Percentiles rank a stretch among this genome's conserved stretches.
Evolutionary conservation across 2,888 invertebrate genomes (phyloP).

Genomic region (Macrostomum cliftonense): DNA sequence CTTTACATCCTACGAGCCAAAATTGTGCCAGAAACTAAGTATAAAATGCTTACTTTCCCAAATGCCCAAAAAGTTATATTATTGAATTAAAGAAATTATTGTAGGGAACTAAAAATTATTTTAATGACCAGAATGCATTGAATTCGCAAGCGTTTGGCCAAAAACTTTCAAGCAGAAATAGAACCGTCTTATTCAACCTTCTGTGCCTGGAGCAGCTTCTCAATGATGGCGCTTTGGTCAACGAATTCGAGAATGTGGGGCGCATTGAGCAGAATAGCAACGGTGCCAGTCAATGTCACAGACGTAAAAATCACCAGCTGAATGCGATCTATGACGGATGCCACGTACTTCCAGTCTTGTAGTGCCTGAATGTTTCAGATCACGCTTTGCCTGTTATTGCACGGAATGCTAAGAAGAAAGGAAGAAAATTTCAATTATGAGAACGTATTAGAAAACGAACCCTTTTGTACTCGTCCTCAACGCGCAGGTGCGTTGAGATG

Average conservation of each 20-base stretch:
- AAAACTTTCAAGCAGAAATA: not conserved
- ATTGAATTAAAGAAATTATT: too few relatives aligned
- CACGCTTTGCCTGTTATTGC: too few relatives aligned
- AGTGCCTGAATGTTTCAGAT: conserved; percentile 1
- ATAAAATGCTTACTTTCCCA: too few relatives aligned
- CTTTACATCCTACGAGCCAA: too few relatives aligned
- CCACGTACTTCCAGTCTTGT: conserved; percentile 13
- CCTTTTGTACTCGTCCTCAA: conserved; percentile 94
- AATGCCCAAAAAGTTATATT: too few relatives aligned
- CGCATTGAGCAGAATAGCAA: conserved; percentile 12
- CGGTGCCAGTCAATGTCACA: conserved; percentile 10
- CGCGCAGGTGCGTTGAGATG: conserved; percentile 86
- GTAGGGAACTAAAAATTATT: too few relatives aligned
- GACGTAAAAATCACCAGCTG: conserved; percentile 10
- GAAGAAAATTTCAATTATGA: not conserved
- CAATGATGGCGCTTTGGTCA: conserved; percentile 10
- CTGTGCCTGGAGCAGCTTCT: not conserved
- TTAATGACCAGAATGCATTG: too few relatives aligned
- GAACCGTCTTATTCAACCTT: too few relatives aligned
- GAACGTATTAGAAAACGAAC: conserved; percentile 42
- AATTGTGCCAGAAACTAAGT: too few relatives aligned
- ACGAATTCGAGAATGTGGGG: conserved; percentile 10
- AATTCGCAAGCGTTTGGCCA: too few relatives aligned
- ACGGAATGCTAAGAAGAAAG: too few relatives aligned
- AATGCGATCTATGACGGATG: conserved; percentile 10